Conservation (phyloP, 2,113 vertebrate genomes). For the Capricornis sumatraensis region DNA sequence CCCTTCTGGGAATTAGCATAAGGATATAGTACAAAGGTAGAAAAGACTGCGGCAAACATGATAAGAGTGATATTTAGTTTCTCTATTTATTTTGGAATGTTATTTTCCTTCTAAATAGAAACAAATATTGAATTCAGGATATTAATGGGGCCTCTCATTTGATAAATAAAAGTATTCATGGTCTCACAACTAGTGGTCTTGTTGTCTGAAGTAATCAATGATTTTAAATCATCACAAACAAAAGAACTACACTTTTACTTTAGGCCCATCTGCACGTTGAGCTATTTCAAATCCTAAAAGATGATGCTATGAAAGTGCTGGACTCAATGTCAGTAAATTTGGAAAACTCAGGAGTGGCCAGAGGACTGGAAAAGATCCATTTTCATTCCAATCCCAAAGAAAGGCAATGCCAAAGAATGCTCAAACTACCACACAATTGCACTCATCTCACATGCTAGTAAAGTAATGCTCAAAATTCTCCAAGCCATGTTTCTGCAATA, state of each 20-base stretch:
- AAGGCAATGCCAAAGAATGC: neutral
- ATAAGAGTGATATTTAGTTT: neutral
- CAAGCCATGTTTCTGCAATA: neutral
- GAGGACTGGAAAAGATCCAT: neutral
- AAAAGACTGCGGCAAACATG: neutral
- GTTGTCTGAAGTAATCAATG: neutral
- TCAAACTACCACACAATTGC: neutral
- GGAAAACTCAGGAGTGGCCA: neutral
- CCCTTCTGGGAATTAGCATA: neutral
- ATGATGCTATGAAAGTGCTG: neutral
- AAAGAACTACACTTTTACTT: neutral
- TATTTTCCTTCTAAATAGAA: conserved; percentile 31
- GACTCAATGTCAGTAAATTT: neutral
- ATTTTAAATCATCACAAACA: neutral
- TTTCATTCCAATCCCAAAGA: neutral
- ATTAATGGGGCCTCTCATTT: neutral
- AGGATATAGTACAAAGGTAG: neutral
- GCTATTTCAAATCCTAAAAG: neutral
- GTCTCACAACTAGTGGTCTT: neutral
- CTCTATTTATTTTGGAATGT: neutral
- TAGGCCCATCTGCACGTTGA: neutral
- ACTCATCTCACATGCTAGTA: neutral
- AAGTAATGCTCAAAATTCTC: neutral
- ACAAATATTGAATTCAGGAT: neutral
- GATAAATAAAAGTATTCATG: neutral